These are phyloP conservation scores for Gallinago nigripennis DNA, from an alignment of 2,797 vertebrate species.

Conservation along the genomic window DNA sequence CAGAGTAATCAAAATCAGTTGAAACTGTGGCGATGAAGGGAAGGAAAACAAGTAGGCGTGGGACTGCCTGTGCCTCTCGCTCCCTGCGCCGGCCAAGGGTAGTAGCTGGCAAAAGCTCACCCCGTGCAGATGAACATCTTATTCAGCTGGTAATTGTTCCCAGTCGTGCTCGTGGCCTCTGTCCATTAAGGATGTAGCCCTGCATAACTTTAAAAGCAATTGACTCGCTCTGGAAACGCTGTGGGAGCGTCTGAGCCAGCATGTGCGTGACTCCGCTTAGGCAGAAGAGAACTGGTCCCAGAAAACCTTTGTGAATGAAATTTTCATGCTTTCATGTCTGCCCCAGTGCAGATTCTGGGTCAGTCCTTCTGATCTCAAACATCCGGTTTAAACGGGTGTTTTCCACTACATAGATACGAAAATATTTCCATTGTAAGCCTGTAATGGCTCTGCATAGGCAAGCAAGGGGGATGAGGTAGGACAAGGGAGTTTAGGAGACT, in stretches of 20 bases:
- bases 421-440: slow-evolving; percentile 58
- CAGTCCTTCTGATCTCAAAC: slow-evolving; percentile 68
- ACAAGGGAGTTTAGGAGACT: background rate
- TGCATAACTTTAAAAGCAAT: slow-evolving; percentile 57
- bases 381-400: slow-evolving; percentile 69
- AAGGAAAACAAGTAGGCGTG: slow-evolving; percentile 69
- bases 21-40: slow-evolving; percentile 64
- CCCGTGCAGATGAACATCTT: slow-evolving; percentile 49
- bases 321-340: slow-evolving; percentile 72
- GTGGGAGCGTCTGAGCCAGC: slow-evolving; percentile 46
- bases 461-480: background rate
- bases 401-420: slow-evolving; percentile 57
- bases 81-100: slow-evolving; percentile 9
- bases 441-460: background rate
- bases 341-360: slow-evolving; percentile 62
- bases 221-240: slow-evolving; percentile 46
- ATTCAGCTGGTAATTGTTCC: slow-evolving; percentile 77
- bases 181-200: slow-evolving; percentile 71
- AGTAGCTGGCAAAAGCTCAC: slow-evolving; percentile 62
- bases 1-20: slow-evolving; percentile 80
- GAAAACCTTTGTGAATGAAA: slow-evolving; percentile 70
- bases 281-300: slow-evolving; percentile 63
- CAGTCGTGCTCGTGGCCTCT: slow-evolving; percentile 70
- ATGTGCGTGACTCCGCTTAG: slow-evolving; percentile 72
- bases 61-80: slow-evolving; percentile 43